Base-by-base conservation (phyloP, 1,140 invertebrate genomes). In the Drosophila seguyi region DNA sequence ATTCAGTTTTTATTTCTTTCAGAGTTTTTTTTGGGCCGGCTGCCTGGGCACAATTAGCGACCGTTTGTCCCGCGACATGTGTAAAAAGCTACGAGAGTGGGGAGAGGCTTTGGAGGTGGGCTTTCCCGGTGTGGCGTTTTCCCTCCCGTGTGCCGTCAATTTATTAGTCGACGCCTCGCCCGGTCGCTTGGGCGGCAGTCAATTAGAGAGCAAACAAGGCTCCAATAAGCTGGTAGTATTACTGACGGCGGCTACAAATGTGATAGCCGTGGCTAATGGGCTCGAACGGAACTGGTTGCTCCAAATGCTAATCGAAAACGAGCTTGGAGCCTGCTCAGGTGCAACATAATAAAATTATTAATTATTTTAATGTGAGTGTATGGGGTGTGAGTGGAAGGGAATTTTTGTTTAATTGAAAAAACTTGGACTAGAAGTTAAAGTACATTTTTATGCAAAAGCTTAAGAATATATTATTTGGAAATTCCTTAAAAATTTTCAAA, bases 1-100 rank as follows among this genome's bases (percentile, higher is more conserved):
- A 47, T 47, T 47, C 45, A 27, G 45, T 47, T 52, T 52, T n/a
- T 16, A 25, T 6, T 25, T 53, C 38, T 38, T 55, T 10, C 4
- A 4, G 2, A 1, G 1, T 41, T 52, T 22, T 22, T 82, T 79
- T 83, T 62, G 81, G 81, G 66, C 27, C 22, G 20, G 38, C 48
- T 62, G 63, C 52, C 50, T 57, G 69, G 59, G 62, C 71, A 76
- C 84, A 88, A 86, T 86, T 86, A 88, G 83, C 84, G 75, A 38
- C 53, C 60, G 79, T 57, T 82, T 66, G 71, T 63, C 66, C 79
- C 71, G 34, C 66, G 73, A 83, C 83, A 87, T 76, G 72, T 86
- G 83, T 87, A 67, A 75, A 67, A 72, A 47, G 63, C 53, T 47
- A 44, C 57, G 41, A 18, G 42, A 78, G 72, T 7, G 29, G 52